Evolutionary conservation across 2,797 vertebrate species (phyloP), one percentile per base, ranked within the genome.

Genomic region (Ctenopoma multispine): DNA sequence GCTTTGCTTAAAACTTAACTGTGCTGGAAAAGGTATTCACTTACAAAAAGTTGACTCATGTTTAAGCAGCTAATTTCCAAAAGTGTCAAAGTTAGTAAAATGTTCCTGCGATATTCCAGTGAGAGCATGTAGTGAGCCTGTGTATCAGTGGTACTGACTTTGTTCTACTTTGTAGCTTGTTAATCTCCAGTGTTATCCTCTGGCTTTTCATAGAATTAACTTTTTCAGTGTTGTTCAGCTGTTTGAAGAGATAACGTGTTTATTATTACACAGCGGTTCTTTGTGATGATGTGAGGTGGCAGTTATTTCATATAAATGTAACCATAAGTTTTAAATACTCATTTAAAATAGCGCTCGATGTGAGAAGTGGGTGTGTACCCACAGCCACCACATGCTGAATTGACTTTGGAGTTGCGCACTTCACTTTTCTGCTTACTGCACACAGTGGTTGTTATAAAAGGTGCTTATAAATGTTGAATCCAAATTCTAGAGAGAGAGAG

Each of bases 301-400:
- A 21, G 15, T 24, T 10, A 18, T 31, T 49, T 49, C 62, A 38
- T 69, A 40, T 57, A 29, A 41, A 40, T 61, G 27, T 58, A 27
- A 55, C 49, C 17, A 12, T 8, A 44, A 14, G 12, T 40, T 50
- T 54, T 54, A 60, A 48, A 63, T 44, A 10, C 23, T 44, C 20
- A 61, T 58, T 62, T 60, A 57, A 69, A 59, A 46, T 41, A 58
- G 64, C 56, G 51, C 71, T 78, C 64, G 70, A 64, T 56, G 69
- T 61, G 68, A 82, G 79, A 89, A 69, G 91, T 92, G 93, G 91
- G 94, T 93, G 93, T 93, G 94, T 92, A 81, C 90, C 67, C 71
- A 40, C 59, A 75, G 64, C 63, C 58, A 47, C 71, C 85, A 85
- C 78, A 83, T 62, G 72, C 75, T 64, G 55, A 53, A 41, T 72